Evolutionary conservation across 2,888 invertebrate genomes (phyloP).

Genomic region (Microctonus aethiopoides): DNA sequence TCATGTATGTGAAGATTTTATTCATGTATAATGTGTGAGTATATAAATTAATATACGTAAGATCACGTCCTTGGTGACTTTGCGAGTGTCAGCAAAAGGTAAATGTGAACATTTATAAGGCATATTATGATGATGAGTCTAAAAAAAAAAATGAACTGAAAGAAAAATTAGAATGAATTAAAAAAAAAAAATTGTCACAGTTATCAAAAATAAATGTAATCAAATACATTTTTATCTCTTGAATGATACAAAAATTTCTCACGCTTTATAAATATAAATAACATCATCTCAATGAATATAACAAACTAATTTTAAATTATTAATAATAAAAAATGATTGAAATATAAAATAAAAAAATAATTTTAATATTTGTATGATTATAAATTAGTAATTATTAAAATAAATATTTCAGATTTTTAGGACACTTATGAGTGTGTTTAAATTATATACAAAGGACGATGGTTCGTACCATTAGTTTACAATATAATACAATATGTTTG

Average conservation of each 20-base stretch:
- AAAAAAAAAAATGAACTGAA: neutral
- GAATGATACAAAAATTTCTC: slow-evolving; percentile 6
- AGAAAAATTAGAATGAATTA: neutral
- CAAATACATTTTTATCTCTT: slow-evolving; percentile 14
- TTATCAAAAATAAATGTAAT: slow-evolving; percentile 9
- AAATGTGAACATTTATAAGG: neutral
- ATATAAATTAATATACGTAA: neutral
- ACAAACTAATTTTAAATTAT: no score
- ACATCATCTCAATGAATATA: no score
- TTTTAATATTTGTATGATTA: no score
- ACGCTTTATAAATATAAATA: neutral
- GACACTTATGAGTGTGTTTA: no score
- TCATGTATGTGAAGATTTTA: neutral
- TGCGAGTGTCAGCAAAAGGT: neutral
- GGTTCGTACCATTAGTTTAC: slow-evolving; percentile 63
- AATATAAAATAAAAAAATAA: no score
- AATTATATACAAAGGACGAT: slow-evolving; percentile 40
- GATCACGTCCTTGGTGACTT: neutral
- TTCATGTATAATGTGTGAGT: neutral
- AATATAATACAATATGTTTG: no score
- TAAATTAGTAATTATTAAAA: no score
- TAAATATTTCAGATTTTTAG: no score
- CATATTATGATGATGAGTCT: neutral
- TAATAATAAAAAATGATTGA: no score
- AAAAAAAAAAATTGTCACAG: neutral